phyloP scores from a whole-genome alignment of 2,797 vertebrate genomes.

The Lacerta agilis region DNA sequence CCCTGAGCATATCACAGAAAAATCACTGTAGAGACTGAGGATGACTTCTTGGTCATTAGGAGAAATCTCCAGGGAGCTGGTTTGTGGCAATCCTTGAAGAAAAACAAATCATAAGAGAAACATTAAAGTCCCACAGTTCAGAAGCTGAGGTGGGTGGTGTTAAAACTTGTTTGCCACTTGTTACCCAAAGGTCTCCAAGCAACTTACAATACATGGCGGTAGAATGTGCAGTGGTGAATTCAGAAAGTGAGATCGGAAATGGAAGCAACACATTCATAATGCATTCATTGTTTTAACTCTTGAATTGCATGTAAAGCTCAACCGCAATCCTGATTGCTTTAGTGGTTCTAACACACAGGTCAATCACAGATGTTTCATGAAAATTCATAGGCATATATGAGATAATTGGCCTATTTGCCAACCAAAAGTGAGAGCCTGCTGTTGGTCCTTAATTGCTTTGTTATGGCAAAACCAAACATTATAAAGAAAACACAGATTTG shows the following conservation, averaged over 20 bases:
- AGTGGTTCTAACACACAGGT: neutral
- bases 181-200: too few species aligned
- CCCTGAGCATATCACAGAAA: conserved; percentile 84
- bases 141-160: neutral
- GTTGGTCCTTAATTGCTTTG: neutral
- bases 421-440: neutral
- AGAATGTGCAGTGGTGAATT: neutral
- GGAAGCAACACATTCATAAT: neutral
- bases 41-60: conserved; percentile 79
- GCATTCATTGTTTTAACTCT: neutral
- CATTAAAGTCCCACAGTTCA: neutral
- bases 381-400: neutral
- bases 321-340: neutral
- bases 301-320: neutral
- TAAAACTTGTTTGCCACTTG: neutral
- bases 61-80: conserved; percentile 76
- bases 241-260: neutral
- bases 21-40: conserved; percentile 80
- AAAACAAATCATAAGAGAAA: conserved; percentile 5
- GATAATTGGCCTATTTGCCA: neutral
- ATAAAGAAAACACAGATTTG: neutral
- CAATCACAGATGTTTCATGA: neutral
- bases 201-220: neutral
- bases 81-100: conserved; percentile 66
- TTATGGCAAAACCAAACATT: neutral